Percentiles rank a stretch among this genome's conserved stretches.
phyloP scores from a whole-genome alignment of 2,797 vertebrate genomes.

The Amazona ochrocephala region DNA sequence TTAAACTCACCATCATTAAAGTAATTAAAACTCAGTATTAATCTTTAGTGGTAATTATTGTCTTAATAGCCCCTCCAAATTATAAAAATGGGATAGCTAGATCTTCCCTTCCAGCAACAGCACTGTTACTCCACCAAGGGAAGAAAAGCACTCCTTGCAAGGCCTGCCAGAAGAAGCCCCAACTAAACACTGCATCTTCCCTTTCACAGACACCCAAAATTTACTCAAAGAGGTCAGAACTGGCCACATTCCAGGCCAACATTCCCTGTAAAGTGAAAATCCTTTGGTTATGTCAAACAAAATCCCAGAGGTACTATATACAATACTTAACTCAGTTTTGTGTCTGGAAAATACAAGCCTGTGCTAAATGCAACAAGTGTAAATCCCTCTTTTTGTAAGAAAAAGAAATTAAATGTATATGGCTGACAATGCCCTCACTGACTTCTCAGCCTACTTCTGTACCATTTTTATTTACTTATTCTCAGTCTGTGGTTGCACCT shows the following conservation, averaged over 20 bases:
- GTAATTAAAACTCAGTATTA: background rate
- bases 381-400: background rate
- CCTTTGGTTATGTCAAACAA: conserved; percentile 20
- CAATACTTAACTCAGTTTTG: background rate
- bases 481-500: background rate
- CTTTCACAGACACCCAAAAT: background rate
- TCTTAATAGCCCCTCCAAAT: background rate
- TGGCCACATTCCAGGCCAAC: background rate
- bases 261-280: conserved; percentile 31
- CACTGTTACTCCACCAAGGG: background rate
- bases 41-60: background rate
- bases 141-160: background rate
- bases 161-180: background rate
- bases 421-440: background rate
- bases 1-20: background rate
- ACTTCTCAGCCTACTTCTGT: background rate
- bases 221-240: background rate
- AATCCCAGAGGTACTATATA: conserved; percentile 12
- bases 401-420: background rate
- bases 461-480: background rate
- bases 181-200: background rate
- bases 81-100: background rate
- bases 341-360: background rate
- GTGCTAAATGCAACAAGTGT: background rate
- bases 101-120: background rate